phyloP scores from a whole-genome alignment of 2,888 invertebrate species.

The Drosophila putrida region DNA sequence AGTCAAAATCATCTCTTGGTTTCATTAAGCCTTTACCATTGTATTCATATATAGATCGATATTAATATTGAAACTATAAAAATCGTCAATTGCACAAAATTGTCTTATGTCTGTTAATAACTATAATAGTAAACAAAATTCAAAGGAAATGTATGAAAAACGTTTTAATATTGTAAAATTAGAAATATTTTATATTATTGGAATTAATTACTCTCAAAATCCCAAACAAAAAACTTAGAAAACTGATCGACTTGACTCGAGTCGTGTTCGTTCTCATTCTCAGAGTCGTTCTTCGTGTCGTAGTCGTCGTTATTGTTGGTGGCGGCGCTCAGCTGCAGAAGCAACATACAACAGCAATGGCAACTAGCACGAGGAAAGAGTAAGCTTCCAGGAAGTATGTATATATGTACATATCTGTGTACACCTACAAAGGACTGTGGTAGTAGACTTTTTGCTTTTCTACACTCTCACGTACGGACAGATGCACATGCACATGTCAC shows the following conservation, averaged over 20 bases:
- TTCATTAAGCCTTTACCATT: too few relatives aligned
- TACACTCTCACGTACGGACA: conserved; percentile 56
- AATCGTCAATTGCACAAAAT: too few relatives aligned
- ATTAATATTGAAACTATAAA: too few relatives aligned
- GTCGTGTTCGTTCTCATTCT: conserved; percentile 26
- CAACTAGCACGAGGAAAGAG: conserved; percentile 29
- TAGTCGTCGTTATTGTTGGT: conserved; percentile 18
- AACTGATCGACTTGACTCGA: conserved; percentile 16
- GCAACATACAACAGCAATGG: conserved; percentile 32
- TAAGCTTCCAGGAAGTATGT: conserved; percentile 8
- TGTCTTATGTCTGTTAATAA: not conserved
- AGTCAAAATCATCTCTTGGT: too few relatives aligned
- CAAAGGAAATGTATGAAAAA: not conserved
- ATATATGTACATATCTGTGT: not conserved
- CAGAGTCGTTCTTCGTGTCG: conserved; percentile 16
- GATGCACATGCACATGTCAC: conserved; percentile 38
- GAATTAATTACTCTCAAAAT: not conserved
- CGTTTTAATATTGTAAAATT: not conserved
- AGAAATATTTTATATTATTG: not conserved
- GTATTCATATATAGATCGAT: too few relatives aligned
- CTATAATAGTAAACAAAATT: not conserved
- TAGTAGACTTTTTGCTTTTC: conserved; percentile 78
- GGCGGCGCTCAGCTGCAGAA: conserved; percentile 65
- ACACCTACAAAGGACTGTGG: conserved; percentile 45
- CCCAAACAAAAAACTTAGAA: not conserved